Evolutionary conservation across 1,140 invertebrate genomes (phyloP).

Genomic region (Ostrea edulis): DNA sequence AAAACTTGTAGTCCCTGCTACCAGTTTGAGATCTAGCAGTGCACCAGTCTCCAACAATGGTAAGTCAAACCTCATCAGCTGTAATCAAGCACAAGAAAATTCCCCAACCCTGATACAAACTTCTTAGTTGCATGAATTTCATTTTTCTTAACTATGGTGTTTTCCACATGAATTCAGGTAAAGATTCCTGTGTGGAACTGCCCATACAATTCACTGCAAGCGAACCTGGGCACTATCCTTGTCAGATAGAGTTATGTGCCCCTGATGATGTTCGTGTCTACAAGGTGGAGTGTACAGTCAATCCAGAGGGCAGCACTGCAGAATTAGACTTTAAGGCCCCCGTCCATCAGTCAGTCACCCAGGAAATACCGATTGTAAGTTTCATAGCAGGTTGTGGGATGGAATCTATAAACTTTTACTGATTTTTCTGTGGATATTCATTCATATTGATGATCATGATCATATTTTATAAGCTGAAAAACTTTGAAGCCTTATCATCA

Average conservation of each 20-base stretch:
- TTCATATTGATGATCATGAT: not conserved
- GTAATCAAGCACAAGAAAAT: not conserved
- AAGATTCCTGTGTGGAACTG: constrained; percentile 66
- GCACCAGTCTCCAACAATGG: constrained; percentile 62
- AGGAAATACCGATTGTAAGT: constrained; percentile 79
- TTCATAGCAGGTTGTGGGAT: too few species aligned
- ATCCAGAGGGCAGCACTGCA: constrained; percentile 76
- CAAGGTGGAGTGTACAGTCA: constrained; percentile 76
- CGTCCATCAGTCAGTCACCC: constrained; percentile 76
- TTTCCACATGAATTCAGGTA: not conserved
- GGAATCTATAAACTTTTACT: too few species aligned
- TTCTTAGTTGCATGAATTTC: not conserved
- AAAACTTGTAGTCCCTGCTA: constrained; percentile 66
- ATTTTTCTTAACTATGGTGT: not conserved
- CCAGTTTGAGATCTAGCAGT: constrained; percentile 55
- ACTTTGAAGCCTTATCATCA: too few species aligned
- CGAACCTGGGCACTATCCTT: constrained; percentile 75
- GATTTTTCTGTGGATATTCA: not conserved
- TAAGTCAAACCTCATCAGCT: not conserved
- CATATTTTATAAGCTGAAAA: too few species aligned
- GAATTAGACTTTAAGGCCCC: constrained; percentile 75
- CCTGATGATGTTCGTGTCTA: constrained; percentile 77
- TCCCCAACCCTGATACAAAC: not conserved
- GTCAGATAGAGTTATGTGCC: constrained; percentile 70
- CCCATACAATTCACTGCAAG: constrained; percentile 73